Evolutionary conservation across 2,113 vertebrate genomes (phyloP).

Genomic region (Neogobius melanostomus): DNA sequence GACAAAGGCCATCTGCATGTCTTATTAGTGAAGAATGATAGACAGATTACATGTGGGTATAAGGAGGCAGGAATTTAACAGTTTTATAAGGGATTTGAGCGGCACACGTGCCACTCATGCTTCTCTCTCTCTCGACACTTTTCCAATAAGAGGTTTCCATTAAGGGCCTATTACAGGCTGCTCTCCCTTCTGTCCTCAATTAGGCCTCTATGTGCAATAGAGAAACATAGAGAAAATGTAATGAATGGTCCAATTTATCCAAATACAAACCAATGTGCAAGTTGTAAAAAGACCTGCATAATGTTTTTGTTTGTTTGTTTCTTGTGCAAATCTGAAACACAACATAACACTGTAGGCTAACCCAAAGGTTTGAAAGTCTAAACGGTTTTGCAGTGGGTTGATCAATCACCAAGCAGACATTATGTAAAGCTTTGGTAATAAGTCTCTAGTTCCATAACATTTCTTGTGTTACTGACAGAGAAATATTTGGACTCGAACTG

Average conservation of each 20-base stretch:
- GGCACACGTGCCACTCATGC: constrained; percentile 1
- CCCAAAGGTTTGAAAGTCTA: too few species aligned
- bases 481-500: background rate
- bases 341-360: too few species aligned
- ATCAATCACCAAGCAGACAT: background rate
- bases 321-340: too few species aligned
- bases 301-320: too few species aligned
- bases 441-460: background rate
- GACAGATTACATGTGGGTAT: constrained; percentile 1
- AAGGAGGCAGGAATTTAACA: constrained; percentile 31
- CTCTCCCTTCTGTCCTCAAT: constrained; percentile 30
- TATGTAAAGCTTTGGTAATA: too few species aligned
- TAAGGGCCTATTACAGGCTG: constrained; percentile 54
- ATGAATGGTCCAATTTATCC: background rate
- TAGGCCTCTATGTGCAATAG: constrained; percentile 34
- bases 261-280: too few species aligned
- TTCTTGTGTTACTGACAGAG: background rate
- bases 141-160: constrained; percentile 64
- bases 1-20: constrained; percentile 25
- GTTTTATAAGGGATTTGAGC: constrained; percentile 19
- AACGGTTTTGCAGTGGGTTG: background rate
- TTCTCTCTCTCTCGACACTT: constrained; percentile 20
- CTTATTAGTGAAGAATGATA: constrained; percentile 11
- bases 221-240: background rate
- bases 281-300: too few species aligned